phyloP scores from a whole-genome alignment of 2,797 vertebrate genomes.

The Sebastes matsubarae region DNA sequence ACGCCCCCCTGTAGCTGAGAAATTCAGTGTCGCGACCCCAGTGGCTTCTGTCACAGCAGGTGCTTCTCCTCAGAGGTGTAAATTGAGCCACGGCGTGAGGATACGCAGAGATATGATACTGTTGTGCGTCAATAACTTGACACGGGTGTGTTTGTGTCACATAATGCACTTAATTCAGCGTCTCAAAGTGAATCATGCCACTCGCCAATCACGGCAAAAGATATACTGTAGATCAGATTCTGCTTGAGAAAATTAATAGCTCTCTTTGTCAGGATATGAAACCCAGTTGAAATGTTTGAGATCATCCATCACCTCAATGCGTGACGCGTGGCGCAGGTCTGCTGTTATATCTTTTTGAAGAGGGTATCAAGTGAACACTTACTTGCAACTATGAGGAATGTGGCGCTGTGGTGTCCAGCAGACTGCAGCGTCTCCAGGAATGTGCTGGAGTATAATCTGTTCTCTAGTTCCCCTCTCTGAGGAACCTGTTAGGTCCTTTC shows the following conservation, averaged over 20 bases:
- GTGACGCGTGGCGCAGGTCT: conserved; percentile 65
- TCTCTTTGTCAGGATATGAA: conserved; percentile 7
- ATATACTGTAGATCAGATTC: conserved; percentile 15
- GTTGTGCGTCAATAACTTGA: conserved; percentile 46
- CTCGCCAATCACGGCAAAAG: conserved; percentile 8
- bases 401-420: conserved; percentile 60
- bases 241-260: not conserved
- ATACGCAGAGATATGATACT: conserved; percentile 59
- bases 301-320: conserved; percentile 64
- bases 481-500: conserved; percentile 42
- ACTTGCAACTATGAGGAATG: conserved; percentile 69
- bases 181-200: conserved; percentile 24
- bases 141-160: conserved; percentile 37
- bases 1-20: conserved; percentile 39
- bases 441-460: conserved; percentile 55
- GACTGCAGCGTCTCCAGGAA: conserved; percentile 59
- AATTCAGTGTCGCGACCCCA: conserved; percentile 46
- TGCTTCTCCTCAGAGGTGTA: conserved; percentile 51
- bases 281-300: conserved; percentile 16
- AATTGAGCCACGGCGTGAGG: conserved; percentile 39
- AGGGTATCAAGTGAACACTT: conserved; percentile 67
- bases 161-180: conserved; percentile 30
- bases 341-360: conserved; percentile 50
- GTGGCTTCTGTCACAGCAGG: conserved; percentile 53
- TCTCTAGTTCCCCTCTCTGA: conserved; percentile 27